Percentiles rank a stretch among this genome's conserved stretches.
phyloP scores from a whole-genome alignment of 2,797 vertebrate genomes.

The Odontamblyopus lacepedii region DNA sequence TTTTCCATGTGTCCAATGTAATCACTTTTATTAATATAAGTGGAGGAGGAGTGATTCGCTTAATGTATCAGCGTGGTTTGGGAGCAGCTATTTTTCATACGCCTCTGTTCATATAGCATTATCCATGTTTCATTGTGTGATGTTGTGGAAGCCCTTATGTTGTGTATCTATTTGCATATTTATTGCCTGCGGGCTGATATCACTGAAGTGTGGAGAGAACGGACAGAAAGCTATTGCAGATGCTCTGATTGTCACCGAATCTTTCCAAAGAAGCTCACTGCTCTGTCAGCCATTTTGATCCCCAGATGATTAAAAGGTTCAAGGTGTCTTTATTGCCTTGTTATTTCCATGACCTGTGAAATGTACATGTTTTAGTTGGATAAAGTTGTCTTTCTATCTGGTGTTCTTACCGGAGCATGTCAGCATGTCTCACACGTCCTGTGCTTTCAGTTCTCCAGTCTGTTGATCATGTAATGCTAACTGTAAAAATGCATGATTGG shows the following conservation, averaged over 20 bases:
- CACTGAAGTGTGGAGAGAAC: conserved; percentile 40
- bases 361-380: not conserved
- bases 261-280: conserved; percentile 19
- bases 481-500: too few relatives aligned
- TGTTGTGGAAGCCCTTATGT: conserved; percentile 34
- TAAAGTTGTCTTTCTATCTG: not conserved
- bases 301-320: conserved; percentile 23
- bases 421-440: too few relatives aligned
- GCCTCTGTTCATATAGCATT: conserved; percentile 25
- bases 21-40: conserved; percentile 52
- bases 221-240: conserved; percentile 22
- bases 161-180: conserved; percentile 54
- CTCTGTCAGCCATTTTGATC: conserved; percentile 19
- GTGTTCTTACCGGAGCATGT: too few relatives aligned
- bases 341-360: not conserved
- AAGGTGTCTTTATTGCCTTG: conserved; percentile 13
- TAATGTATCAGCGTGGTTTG: conserved; percentile 40
- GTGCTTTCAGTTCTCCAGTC: too few relatives aligned
- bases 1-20: conserved; percentile 48
- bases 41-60: conserved; percentile 23
- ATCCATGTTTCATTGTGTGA: conserved; percentile 18
- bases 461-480: too few relatives aligned
- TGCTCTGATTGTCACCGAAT: conserved; percentile 21
- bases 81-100: conserved; percentile 40
- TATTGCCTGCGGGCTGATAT: conserved; percentile 52